Conservation (phyloP, 1,140 invertebrate genomes). For the Contarinia nasturtii region DNA sequence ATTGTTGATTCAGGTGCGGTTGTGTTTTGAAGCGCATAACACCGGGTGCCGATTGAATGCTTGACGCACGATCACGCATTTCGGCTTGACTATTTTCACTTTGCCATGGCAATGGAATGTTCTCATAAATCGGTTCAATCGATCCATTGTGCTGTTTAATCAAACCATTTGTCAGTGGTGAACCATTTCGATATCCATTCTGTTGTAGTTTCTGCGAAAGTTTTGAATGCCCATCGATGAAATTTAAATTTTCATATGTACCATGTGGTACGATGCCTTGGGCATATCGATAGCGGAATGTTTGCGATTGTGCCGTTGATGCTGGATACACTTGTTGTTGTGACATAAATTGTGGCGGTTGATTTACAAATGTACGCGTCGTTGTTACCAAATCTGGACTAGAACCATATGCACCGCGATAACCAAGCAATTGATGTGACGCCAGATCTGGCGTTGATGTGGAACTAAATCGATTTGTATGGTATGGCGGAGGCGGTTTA, state of each 20-base stretch:
- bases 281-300: slow-evolving; percentile 17
- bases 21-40: slow-evolving; percentile 18
- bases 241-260: slow-evolving; percentile 45
- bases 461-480: slow-evolving; percentile 42
- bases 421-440: slow-evolving; percentile 28
- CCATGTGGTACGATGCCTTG: slow-evolving; percentile 36
- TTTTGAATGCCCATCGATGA: slow-evolving; percentile 16
- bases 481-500: slow-evolving; percentile 44
- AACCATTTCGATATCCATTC: not conserved
- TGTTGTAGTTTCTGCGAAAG: slow-evolving; percentile 1
- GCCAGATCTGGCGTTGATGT: slow-evolving; percentile 64
- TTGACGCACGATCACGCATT: slow-evolving; percentile 38
- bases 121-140: slow-evolving; percentile 58
- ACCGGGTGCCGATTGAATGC: slow-evolving; percentile 43
- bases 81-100: slow-evolving; percentile 11
- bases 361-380: slow-evolving; percentile 33
- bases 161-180: not conserved
- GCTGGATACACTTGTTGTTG: slow-evolving; percentile 5
- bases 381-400: slow-evolving; percentile 57
- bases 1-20: not conserved
- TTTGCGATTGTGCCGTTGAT: slow-evolving; percentile 22
- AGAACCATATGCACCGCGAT: slow-evolving; percentile 38
- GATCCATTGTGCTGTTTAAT: not conserved
- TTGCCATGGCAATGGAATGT: slow-evolving; percentile 38
- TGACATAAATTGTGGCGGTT: slow-evolving; percentile 24